Conservation (phyloP, 2,113 vertebrate species). For the Gallinago undulata region DNA sequence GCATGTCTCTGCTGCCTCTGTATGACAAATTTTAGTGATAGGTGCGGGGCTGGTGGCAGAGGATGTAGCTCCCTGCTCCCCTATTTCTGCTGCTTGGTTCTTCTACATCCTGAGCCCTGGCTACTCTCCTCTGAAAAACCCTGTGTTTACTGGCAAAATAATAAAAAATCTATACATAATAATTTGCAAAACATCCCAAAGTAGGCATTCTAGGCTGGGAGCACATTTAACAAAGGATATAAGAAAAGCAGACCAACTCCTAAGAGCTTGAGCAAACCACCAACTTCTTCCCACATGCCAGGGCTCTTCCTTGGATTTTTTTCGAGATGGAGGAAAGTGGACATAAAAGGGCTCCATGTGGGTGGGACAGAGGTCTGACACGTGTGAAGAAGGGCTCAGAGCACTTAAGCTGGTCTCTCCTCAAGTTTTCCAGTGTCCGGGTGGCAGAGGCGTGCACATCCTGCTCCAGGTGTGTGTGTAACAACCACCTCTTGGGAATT, state of each 20-base stretch:
- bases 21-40: not conserved
- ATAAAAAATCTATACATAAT: not conserved
- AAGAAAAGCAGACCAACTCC: not conserved
- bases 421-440: not conserved
- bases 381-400: accelerated
- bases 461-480: not conserved
- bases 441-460: accelerated
- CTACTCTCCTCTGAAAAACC: not conserved
- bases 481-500: not conserved
- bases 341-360: not conserved
- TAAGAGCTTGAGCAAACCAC: not conserved
- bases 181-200: not conserved
- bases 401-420: not conserved
- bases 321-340: not conserved
- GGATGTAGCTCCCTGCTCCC: not conserved
- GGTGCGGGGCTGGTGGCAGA: not conserved
- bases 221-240: not conserved
- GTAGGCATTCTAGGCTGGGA: not conserved
- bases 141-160: not conserved
- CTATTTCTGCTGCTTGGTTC: not conserved
- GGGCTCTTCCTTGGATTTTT: not conserved
- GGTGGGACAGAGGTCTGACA: not conserved
- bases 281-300: not conserved
- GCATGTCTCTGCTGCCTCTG: not conserved
- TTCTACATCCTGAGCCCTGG: not conserved